Percentiles rank a stretch among this genome's conserved stretches.
Conservation (phyloP, 2,113 vertebrate species). For the Notothenia coriiceps region DNA sequence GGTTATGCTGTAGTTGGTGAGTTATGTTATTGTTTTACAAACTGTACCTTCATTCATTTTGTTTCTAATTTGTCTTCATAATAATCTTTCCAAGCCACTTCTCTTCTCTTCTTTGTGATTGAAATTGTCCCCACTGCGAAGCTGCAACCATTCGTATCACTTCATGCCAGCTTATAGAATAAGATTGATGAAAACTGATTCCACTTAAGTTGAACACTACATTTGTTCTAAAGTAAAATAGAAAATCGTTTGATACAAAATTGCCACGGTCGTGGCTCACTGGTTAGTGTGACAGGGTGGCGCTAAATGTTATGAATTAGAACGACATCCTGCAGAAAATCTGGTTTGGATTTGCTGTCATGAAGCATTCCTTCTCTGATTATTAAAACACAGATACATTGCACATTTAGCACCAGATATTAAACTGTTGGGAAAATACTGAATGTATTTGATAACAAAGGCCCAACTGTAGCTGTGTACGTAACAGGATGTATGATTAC, state of each 20-base stretch:
- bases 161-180: constrained; percentile 33
- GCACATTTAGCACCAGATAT: not conserved
- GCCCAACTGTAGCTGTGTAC: too few relatives aligned
- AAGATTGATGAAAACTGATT: constrained; percentile 64
- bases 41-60: constrained; percentile 3
- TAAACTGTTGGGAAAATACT: too few relatives aligned
- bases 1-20: constrained; percentile 98
- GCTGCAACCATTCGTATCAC: constrained; percentile 24
- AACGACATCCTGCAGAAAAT: constrained; percentile 13
- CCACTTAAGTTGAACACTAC: constrained; percentile 35
- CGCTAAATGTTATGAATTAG: constrained; percentile 30
- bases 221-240: constrained; percentile 41
- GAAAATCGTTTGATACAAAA: constrained; percentile 44
- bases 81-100: not conserved
- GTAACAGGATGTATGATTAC: too few relatives aligned
- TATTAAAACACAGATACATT: not conserved
- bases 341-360: constrained; percentile 13
- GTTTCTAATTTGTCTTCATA: constrained; percentile 3
- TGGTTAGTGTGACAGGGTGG: constrained; percentile 27
- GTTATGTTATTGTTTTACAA: constrained; percentile 46
- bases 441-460: too few relatives aligned
- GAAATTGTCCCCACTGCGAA: not conserved
- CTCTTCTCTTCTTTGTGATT: constrained; percentile 9
- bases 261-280: not conserved
- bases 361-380: not conserved